phyloP scores from a whole-genome alignment of 2,888 invertebrate genomes.

The Drosophila subquinaria region DNA sequence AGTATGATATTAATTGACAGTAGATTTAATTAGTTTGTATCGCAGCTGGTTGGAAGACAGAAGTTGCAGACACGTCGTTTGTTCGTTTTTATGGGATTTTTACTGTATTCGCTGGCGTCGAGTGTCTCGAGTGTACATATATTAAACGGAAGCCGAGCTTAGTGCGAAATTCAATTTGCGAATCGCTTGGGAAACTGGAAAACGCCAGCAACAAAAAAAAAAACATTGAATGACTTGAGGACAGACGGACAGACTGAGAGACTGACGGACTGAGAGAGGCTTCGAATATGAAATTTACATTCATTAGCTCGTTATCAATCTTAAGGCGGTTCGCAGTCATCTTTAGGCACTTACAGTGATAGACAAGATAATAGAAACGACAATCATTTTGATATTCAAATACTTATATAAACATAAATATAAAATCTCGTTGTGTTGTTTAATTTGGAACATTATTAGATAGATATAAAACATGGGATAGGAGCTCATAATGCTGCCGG shows the following conservation, averaged over 20 bases:
- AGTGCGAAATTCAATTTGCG: conserved; percentile 76
- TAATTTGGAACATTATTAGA: too few relatives aligned
- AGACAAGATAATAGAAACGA: too few relatives aligned
- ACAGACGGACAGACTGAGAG: conserved; percentile 28
- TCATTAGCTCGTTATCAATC: conserved; percentile 84
- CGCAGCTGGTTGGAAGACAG: background rate
- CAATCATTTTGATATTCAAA: too few relatives aligned
- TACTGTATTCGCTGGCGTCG: conserved; percentile 52
- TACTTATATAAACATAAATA: too few relatives aligned
- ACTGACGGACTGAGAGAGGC: conserved; percentile 31
- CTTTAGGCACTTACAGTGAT: conserved; percentile 33
- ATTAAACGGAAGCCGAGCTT: conserved; percentile 74
- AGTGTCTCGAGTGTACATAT: conserved; percentile 7
- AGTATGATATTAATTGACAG: conserved; percentile 6
- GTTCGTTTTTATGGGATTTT: conserved; percentile 31
- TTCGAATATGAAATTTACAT: conserved; percentile 82
- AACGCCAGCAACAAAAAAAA: conserved; percentile 32
- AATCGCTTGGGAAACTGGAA: conserved; percentile 41
- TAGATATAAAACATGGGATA: too few relatives aligned
- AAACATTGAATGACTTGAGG: conserved; percentile 42
- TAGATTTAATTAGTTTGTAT: conserved; percentile 11
- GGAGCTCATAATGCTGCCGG: too few relatives aligned
- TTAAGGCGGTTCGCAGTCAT: conserved; percentile 68
- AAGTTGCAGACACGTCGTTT: background rate
- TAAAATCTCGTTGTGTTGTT: too few relatives aligned